Percentiles rank a stretch among this genome's conserved stretches.
These are phyloP conservation scores for Nowickia ferox DNA, from an alignment of 2,888 invertebrate species.

Conservation along the genomic window DNA sequence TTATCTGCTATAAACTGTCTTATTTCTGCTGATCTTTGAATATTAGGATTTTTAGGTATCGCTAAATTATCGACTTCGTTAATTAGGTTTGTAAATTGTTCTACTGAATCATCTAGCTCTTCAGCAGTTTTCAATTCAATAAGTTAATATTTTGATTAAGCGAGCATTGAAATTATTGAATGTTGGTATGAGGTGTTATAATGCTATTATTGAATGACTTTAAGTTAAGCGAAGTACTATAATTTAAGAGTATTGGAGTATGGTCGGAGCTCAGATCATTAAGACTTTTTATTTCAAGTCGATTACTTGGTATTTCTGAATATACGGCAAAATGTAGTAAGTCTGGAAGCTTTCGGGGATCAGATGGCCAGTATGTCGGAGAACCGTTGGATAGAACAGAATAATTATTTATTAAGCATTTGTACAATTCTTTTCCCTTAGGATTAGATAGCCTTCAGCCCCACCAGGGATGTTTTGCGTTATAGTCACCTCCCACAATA, in stretches of 20 bases:
- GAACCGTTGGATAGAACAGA: constrained; percentile 54
- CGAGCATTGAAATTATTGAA: constrained; percentile 8
- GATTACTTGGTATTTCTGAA: constrained; percentile 23
- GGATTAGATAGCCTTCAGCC: constrained; percentile 44
- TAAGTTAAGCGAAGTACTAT: not conserved
- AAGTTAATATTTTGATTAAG: constrained; percentile 20
- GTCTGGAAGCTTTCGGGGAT: constrained; percentile 54
- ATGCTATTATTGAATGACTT: not conserved
- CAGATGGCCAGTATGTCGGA: constrained; percentile 65
- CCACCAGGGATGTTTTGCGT: not conserved
- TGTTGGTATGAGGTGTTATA: not conserved
- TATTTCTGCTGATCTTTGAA: constrained; percentile 15
- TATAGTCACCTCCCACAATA: constrained; percentile 56
- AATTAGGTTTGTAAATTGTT: constrained; percentile 13
- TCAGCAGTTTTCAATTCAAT: not conserved
- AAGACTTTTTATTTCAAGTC: constrained; percentile 16
- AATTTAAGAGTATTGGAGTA: constrained; percentile 50
- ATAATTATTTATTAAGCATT: constrained; percentile 50
- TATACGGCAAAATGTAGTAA: constrained; percentile 57
- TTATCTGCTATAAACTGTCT: not conserved
- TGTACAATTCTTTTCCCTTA: constrained; percentile 57
- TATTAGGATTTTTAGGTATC: not conserved
- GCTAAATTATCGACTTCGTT: constrained; percentile 20
- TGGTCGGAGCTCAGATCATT: constrained; percentile 60
- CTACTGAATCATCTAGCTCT: constrained; percentile 13